Base-by-base conservation (phyloP, 2,888 invertebrate genomes). In the Drosophila lutescens region DNA sequence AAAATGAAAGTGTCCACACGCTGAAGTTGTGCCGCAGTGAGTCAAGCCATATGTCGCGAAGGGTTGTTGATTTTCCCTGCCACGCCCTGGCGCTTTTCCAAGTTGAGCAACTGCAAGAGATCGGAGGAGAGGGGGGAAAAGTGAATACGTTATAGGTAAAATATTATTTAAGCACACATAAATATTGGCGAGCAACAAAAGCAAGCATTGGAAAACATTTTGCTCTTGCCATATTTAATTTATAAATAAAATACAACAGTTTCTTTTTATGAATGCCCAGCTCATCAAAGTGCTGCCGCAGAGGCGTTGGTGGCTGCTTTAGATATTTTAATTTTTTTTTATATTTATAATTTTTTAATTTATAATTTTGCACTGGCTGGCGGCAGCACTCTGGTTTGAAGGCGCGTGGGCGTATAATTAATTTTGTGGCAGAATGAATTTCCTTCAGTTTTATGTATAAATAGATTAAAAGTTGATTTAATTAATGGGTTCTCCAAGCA, bases 361-460 rank as follows among this genome's bases (percentile, higher is more conserved):
- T 85, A 79, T 76, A 87, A 82, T 79, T 79, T 74, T 63, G 67
- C 65, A 54, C 55, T 55, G 51, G 74, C 38, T 50, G 54, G 61
- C 32, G 55, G 59, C 73, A 51, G 69, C 68, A 70, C 61, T 63
- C 50, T 54, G 40, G n/a, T 20, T 23, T 13, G 20, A 32, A 46
- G 62, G 15, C 73, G 54, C 44, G 78, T 83, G 88, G 87, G 83
- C 61, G 86, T 76, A 71, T 85, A 74, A 83, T 83, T 87, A 82
- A 83, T 83, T 85, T 85, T 87, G 88, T 76, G 88, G 80, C 88
- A 69, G 72, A 87, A 76, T 59, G 80, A 82, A 87, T 87, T 81
- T 79, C 73, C 63, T 73, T 83, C 76, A 73, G 77, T 73, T 81
- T 76, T 38, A 71, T 50, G 56, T 69, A 51, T 55, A 77, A 73